phyloP scores from a whole-genome alignment of 2,797 vertebrate species.

The Lindbergichthys nudifrons region DNA sequence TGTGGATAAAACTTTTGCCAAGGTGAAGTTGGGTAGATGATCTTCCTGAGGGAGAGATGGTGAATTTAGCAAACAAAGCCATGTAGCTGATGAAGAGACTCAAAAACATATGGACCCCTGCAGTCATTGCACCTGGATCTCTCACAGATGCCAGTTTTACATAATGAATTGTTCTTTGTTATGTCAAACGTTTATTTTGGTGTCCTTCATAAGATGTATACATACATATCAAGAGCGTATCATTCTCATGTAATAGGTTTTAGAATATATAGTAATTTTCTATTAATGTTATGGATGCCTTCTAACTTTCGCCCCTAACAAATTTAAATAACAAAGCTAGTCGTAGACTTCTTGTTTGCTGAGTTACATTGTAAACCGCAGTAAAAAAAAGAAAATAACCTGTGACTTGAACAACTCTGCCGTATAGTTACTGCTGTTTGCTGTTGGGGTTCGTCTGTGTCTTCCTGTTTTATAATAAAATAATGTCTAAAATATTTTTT shows the following conservation, averaged over 20 bases:
- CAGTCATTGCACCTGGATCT: constrained; percentile 59
- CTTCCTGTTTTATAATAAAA: constrained; percentile 50
- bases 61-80: constrained; percentile 54
- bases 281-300: constrained; percentile 38
- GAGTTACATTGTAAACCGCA: constrained; percentile 16
- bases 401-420: constrained; percentile 41
- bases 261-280: constrained; percentile 38
- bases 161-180: constrained; percentile 52
- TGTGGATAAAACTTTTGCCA: constrained; percentile 54
- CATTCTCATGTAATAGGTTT: constrained; percentile 56
- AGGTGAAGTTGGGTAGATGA: constrained; percentile 38
- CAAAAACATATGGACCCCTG: constrained; percentile 52
- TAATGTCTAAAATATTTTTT: background rate
- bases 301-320: background rate
- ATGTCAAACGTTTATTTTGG: constrained; percentile 60
- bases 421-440: constrained; percentile 20
- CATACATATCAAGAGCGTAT: constrained; percentile 70
- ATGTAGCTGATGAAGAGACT: constrained; percentile 60
- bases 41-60: constrained; percentile 28
- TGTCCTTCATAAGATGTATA: constrained; percentile 72
- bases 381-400: background rate
- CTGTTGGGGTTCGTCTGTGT: constrained; percentile 19
- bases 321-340: constrained; percentile 12
- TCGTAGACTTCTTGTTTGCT: constrained; percentile 29
- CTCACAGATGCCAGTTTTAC: constrained; percentile 59